Base-by-base conservation (phyloP, 2,888 invertebrate species). In the Drosophila kanekoi region DNA sequence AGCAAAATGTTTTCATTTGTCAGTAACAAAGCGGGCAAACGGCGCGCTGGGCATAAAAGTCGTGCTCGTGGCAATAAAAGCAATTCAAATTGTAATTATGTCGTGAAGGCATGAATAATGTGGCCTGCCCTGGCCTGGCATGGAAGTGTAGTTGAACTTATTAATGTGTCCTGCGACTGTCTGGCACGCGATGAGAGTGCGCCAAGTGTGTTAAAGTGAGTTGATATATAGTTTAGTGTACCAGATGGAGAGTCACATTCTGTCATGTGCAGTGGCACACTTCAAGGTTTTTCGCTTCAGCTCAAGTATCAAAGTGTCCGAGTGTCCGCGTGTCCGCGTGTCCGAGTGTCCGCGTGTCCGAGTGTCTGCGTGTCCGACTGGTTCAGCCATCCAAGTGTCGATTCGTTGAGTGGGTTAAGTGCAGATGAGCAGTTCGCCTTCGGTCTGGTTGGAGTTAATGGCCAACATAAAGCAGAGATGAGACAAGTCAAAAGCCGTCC, bases 41-140 rank as follows among this genome's bases (percentile, higher is more conserved):
- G 51, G 68, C 65, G 63, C 47, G 64, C 65, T 65, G 38, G 67
- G 61, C 61, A 71, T 58, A 60, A 49, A 68, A 72, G 56, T 77
- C 65, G 65, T 70, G 63, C 63, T 72, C 52, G 53, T 48, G 81
- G 81, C 77, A 74, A 78, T 84, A 84, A 83, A 84, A 80, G 81
- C 83, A 84, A 84, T 84, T 85, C 83, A 84, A 83, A 84, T 83
- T 83, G 83, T 85, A 84, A 84, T 84, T 84, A 84, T 83, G 83
- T 79, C 81, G 67, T 82, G 75, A 72, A 79, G 72, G 81, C 79
- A 84, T 84, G 85, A 83, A 85, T 85, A 83, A 83, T 83, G 81
- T 79, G 75, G 18, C 18, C 18, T 18, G 18, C 1, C 18, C 18
- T 18, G 18, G 80, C 82, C 82, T 83, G 83, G 47, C 47, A 65